Percentiles rank a stretch among this genome's conserved stretches.
Conservation (phyloP, 2,888 invertebrate genomes). For the Drosophila nigricruria region DNA sequence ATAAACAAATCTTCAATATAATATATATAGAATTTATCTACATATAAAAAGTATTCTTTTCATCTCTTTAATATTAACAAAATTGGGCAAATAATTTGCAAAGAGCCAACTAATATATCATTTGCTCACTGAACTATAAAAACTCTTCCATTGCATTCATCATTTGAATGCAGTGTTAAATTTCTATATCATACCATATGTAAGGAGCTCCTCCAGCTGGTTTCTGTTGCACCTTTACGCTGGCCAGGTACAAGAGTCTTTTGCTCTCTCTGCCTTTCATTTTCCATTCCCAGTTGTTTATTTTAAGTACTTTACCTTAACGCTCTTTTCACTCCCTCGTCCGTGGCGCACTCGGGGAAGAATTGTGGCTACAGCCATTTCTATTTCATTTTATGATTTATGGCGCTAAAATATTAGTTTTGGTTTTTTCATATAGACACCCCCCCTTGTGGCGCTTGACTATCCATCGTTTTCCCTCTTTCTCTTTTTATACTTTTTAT, state of each 20-base stretch:
- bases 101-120: slow-evolving; percentile 3
- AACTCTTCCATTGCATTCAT: slow-evolving; percentile 5
- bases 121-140: slow-evolving; percentile 1
- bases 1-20: no score
- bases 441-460: slow-evolving; percentile 1
- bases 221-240: slow-evolving; percentile 29
- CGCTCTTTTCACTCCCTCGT: slow-evolving; percentile 22
- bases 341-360: slow-evolving; percentile 17
- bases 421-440: slow-evolving; percentile 72
- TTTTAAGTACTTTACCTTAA: slow-evolving; percentile 35
- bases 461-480: not conserved
- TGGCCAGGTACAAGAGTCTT: slow-evolving; percentile 10
- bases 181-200: slow-evolving; percentile 19
- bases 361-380: slow-evolving; percentile 52
- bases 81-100: not conserved
- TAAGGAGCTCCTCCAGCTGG: slow-evolving; percentile 23
- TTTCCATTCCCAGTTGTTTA: slow-evolving; percentile 24
- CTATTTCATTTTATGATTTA: slow-evolving; percentile 81
- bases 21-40: no score
- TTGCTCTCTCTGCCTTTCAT: slow-evolving; percentile 13
- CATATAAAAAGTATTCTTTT: no score
- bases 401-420: slow-evolving; percentile 83
- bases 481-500: not conserved
- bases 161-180: not conserved
- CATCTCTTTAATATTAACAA: not conserved